These are phyloP conservation scores for Ascidia mentula DNA, from an alignment of 23 tunicate species.

Conservation along the genomic window DNA sequence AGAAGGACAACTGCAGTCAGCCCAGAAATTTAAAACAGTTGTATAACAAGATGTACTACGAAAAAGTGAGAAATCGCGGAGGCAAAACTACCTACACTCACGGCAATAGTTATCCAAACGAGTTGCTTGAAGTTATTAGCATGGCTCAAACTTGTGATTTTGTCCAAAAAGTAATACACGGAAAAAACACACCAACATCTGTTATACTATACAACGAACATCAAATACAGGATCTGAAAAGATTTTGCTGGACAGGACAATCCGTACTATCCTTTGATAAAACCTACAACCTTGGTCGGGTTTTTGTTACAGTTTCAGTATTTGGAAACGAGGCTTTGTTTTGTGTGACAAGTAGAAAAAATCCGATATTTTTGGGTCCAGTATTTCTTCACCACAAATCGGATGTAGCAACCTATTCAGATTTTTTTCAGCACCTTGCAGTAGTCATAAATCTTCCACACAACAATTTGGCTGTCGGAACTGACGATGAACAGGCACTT, in stretches of 20 bases:
- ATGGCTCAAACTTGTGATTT: neutral
- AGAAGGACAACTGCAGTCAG: neutral
- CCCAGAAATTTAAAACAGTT: neutral
- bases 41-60: neutral
- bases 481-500: conserved; percentile 1
- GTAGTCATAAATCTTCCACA: too few species aligned
- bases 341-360: neutral
- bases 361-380: conserved; percentile 8
- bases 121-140: too few species aligned
- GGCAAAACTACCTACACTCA: neutral
- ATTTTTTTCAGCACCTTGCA: neutral
- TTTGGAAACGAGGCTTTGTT: neutral
- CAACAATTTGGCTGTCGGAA: neutral
- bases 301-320: neutral
- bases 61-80: neutral
- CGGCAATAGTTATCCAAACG: too few species aligned
- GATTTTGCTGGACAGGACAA: neutral
- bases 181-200: neutral
- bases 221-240: neutral
- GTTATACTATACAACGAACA: neutral
- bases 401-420: neutral
- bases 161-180: neutral
- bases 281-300: neutral
- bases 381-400: neutral
- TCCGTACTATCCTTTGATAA: neutral